Evolutionary conservation across 2,797 vertebrate genomes (phyloP).

Genomic region (Crenichthys baileyi): DNA sequence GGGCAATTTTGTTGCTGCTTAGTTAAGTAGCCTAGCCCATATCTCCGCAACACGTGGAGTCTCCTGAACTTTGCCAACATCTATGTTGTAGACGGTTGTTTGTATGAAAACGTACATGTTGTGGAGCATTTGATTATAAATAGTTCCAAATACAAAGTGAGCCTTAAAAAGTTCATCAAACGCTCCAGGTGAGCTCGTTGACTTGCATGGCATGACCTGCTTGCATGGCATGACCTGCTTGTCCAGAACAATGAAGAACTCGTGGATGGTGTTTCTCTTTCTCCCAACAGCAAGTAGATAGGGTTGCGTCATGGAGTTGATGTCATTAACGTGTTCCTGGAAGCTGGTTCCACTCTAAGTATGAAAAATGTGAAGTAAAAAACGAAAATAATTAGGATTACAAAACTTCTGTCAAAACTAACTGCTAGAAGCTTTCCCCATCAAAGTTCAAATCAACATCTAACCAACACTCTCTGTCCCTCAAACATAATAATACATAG

Average conservation of each 20-base stretch:
- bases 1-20: too few species aligned
- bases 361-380: not conserved
- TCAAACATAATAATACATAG: too few species aligned
- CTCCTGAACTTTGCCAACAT: conserved; percentile 42
- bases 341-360: conserved; percentile 19
- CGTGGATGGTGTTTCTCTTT: conserved; percentile 21
- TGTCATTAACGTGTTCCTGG: not conserved
- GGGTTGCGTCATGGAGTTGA: too few species aligned
- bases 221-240: conserved; percentile 30
- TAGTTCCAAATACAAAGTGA: conserved; percentile 15
- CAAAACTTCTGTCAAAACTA: not conserved
- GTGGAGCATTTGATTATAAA: conserved; percentile 13
- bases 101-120: conserved; percentile 46
- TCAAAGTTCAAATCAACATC: too few species aligned
- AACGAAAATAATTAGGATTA: not conserved
- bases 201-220: conserved; percentile 29
- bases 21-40: not conserved
- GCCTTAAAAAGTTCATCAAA: conserved; percentile 35
- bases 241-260: conserved; percentile 27
- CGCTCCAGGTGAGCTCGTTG: conserved; percentile 16
- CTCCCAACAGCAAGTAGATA: conserved; percentile 17
- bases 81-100: conserved; percentile 44
- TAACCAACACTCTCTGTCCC: too few species aligned
- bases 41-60: conserved; percentile 16
- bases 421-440: too few species aligned